Evolutionary conservation across 1,140 invertebrate genomes (phyloP).

Genomic region (Drosophila santomea): DNA sequence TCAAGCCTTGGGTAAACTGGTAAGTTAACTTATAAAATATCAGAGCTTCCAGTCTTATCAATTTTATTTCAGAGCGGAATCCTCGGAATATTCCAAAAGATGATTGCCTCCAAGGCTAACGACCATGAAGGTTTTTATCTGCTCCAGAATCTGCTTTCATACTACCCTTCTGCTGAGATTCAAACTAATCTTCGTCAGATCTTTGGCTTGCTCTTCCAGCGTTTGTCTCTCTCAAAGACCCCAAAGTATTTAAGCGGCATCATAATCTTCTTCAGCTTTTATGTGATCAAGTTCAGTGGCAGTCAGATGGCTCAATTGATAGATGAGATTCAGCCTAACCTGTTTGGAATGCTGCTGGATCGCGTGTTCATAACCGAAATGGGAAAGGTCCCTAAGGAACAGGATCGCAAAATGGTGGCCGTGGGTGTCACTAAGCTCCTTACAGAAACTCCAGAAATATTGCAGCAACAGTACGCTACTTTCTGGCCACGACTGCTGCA

Average conservation of each 20-base stretch:
- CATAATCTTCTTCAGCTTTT: constrained; percentile 95
- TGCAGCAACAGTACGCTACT: constrained; percentile 59
- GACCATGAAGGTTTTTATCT: constrained; percentile 98
- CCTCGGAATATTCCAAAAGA: constrained; percentile 97
- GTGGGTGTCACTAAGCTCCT: constrained; percentile 95
- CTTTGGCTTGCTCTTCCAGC: constrained; percentile 95
- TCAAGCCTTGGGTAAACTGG: constrained; percentile 88
- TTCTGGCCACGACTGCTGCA: constrained; percentile 87
- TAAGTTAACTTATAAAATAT: constrained; percentile 69
- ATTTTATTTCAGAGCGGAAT: constrained; percentile 89
- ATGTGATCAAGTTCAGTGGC: constrained; percentile 91
- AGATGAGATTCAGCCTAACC: constrained; percentile 94
- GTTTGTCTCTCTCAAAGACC: constrained; percentile 96
- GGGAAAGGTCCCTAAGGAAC: constrained; percentile 92
- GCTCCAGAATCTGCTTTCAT: constrained; percentile 92
- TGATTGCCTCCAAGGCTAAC: constrained; percentile 97
- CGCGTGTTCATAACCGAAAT: constrained; percentile 93
- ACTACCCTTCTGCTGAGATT: constrained; percentile 89
- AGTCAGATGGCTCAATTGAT: constrained; percentile 90
- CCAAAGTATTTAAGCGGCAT: constrained; percentile 96
- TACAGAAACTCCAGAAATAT: constrained; percentile 88
- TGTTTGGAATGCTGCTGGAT: constrained; percentile 98
- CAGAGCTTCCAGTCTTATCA: background rate
- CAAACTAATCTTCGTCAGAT: constrained; percentile 94
- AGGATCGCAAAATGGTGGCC: constrained; percentile 95